A percentile compares a stretch with the other conserved stretches of the same genome.
phyloP scores from a whole-genome alignment of 37 sponge, comb jelly and placozoan genomes.

The Ephydatia muelleri region DNA sequence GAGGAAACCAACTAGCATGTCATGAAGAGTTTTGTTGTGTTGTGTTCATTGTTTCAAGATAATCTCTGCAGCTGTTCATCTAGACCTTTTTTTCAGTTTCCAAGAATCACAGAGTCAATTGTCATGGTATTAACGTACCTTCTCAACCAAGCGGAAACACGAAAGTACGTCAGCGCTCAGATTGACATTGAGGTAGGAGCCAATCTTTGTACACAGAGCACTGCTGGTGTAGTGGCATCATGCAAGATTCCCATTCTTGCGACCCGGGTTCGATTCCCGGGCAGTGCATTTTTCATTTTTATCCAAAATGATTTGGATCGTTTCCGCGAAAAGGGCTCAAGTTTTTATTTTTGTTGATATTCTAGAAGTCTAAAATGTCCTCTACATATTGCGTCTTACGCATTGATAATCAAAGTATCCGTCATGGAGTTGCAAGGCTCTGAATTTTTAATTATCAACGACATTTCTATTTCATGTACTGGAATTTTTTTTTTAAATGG shows the following conservation, averaged over 20 bases:
- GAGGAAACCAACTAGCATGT: too few species aligned
- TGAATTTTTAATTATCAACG: not conserved
- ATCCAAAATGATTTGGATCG: not conserved
- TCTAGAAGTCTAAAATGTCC: too few species aligned
- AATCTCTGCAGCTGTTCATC: constrained; percentile 8
- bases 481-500: not conserved
- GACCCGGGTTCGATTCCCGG: constrained; percentile 99
- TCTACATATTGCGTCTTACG: too few species aligned
- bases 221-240: constrained; percentile 99
- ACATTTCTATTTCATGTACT: not conserved
- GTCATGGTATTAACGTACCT: constrained; percentile 52
- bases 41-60: too few species aligned
- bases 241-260: constrained; percentile 99
- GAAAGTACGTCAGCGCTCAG: constrained; percentile 43
- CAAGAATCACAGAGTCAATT: constrained; percentile 60
- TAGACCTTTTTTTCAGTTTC: not conserved
- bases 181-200: not conserved
- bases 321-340: not conserved
- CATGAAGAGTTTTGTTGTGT: too few species aligned
- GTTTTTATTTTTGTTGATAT: not conserved
- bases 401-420: too few species aligned
- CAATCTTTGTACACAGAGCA: constrained; percentile 41
- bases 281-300: constrained; percentile 84
- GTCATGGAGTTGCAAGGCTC: too few species aligned
- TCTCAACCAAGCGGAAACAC: constrained; percentile 47